Percentiles rank a stretch among this genome's conserved stretches.
Evolutionary conservation across 1,140 invertebrate genomes (phyloP).

Genomic region (Meteorus sp.): DNA sequence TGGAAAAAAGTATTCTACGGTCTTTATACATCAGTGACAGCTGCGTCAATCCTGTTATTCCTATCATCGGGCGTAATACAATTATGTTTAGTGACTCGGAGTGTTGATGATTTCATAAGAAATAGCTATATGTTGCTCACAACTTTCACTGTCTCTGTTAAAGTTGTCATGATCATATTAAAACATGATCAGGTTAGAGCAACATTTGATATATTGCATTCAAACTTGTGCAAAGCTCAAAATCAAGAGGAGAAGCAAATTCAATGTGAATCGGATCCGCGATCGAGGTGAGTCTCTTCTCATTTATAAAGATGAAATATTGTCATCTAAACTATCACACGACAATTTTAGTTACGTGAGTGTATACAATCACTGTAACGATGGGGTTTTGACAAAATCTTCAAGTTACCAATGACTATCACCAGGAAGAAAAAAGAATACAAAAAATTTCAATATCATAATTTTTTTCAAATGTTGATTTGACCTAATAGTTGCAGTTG

Average conservation of each 20-base stretch:
- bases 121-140: slow-evolving; percentile 32
- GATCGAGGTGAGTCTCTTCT: neutral
- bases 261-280: slow-evolving; percentile 3
- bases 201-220: slow-evolving; percentile 12
- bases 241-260: slow-evolving; percentile 28
- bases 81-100: slow-evolving; percentile 11
- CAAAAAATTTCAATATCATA: too few species aligned
- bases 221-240: slow-evolving; percentile 15
- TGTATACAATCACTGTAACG: too few species aligned
- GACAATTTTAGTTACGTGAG: too few species aligned
- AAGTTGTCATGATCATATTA: slow-evolving; percentile 21
- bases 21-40: slow-evolving; percentile 8
- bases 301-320: neutral
- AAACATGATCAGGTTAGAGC: slow-evolving; percentile 18
- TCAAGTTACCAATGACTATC: too few species aligned
- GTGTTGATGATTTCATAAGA: slow-evolving; percentile 26
- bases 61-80: slow-evolving; percentile 12
- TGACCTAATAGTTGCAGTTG: too few species aligned
- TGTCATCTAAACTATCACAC: too few species aligned
- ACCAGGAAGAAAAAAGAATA: too few species aligned
- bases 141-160: slow-evolving; percentile 21
- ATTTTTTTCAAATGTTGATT: too few species aligned
- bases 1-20: slow-evolving; percentile 15
- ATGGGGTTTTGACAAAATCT: too few species aligned
- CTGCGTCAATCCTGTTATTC: neutral